Evolutionary conservation across 2,797 vertebrate species (phyloP).

Genomic region (Urosaurus nigricauda): DNA sequence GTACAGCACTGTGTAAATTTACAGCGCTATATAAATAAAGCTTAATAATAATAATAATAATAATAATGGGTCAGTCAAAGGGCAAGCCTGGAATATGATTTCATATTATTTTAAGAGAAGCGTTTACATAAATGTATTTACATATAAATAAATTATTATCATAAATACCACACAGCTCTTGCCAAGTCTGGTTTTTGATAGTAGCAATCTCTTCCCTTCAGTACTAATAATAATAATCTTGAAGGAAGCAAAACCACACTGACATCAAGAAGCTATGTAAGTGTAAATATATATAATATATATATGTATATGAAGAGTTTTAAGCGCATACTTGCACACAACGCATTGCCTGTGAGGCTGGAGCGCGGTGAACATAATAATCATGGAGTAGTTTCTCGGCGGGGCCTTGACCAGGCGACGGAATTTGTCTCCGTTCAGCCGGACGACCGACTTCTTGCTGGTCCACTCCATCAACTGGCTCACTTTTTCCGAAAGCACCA

Average conservation of each 20-base stretch:
- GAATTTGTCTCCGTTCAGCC: conserved; percentile 97
- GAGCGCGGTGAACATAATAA: conserved; percentile 98
- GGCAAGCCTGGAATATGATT: neutral
- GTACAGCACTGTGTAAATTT: no score
- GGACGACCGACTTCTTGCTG: conserved; percentile 91
- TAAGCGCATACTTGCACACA: conserved; percentile 90
- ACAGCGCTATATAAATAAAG: no score
- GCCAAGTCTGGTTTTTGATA: neutral
- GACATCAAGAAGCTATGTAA: no score
- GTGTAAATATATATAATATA: no score
- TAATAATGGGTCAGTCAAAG: neutral
- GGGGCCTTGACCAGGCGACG: conserved; percentile 93
- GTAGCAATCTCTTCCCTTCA: fast-evolving
- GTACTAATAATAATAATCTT: no score
- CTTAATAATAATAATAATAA: no score
- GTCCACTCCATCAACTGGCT: conserved; percentile 96
- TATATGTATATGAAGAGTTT: no score
- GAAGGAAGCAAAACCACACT: no score
- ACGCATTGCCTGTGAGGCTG: conserved; percentile 95
- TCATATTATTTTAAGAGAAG: neutral
- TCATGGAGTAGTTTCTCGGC: conserved; percentile 94
- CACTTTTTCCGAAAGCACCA: conserved; percentile 94
- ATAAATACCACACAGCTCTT: neutral
- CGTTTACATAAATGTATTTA: no score
- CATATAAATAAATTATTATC: no score